Base-by-base conservation (phyloP, 2,888 invertebrate genomes). In the Polymixis flavicincta region DNA sequence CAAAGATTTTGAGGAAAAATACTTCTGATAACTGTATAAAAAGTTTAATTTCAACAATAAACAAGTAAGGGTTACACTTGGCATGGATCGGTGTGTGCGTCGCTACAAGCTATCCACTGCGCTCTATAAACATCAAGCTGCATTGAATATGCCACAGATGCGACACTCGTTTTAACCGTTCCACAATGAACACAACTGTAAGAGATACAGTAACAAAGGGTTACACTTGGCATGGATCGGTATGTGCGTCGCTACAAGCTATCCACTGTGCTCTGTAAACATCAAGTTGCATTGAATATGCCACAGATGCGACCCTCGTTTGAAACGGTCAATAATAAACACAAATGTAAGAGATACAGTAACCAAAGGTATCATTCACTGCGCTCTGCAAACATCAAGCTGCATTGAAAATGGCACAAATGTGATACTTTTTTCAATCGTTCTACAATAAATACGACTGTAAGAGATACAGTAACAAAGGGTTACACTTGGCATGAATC, bases 121-220 rank as follows among this genome's bases (percentile, higher is more conserved):
- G 71, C 78, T 88, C 61, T 66, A 89, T 88, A 89, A 89, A 89
- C 88, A 89, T 83, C 61, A 48, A 80, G 45, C 32, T 78, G 75
- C 86, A 90, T 72, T 64, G 90, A 90, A 69, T 80, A 82, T 37
- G 37, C 19, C 0, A 54, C 74, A 90, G 91, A 91, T 19, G 32
- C 9, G 66, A 25, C 11, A n/a, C 9, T 57, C n/a, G n/a, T 32
- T 66, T 32, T n/a, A n/a, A n/a, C n/a, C n/a, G n/a, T n/a, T n/a
- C n/a, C n/a, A n/a, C 32, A 22, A 52, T 50, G 52, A 45, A 60
- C 45, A 80, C 19, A 28, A 50, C 82, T 73, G 79, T 85, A 85
- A 88, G n/a, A n/a, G n/a, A n/a, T 91, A 89, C 91, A 90, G 90
- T 3, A 2, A 91, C 91, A 91, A 89, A 91, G 90, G 90, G 89